A percentile compares a stretch with the other conserved stretches of the same genome.
Conservation (phyloP, 2,888 invertebrate species). For the Brachyptera putata region DNA sequence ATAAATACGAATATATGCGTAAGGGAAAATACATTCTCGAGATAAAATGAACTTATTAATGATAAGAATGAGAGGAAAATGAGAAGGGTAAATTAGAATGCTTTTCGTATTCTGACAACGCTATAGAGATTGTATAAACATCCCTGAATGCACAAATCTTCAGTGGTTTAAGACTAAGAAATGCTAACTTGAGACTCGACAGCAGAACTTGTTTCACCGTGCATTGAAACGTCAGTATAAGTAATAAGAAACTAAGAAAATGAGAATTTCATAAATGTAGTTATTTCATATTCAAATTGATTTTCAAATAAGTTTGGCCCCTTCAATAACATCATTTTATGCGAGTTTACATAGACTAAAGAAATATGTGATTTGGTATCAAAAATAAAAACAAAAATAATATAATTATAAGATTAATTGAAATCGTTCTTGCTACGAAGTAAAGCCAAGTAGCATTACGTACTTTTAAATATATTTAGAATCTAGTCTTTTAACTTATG, state of each 20-base stretch:
- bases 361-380: too few species aligned
- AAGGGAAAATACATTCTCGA: constrained; percentile 16
- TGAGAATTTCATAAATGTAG: too few species aligned
- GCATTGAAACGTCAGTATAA: too few species aligned
- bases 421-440: background rate
- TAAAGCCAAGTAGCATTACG: background rate
- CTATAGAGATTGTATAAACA: constrained; percentile 2
- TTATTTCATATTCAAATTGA: too few species aligned
- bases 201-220: too few species aligned
- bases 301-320: too few species aligned
- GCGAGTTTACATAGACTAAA: too few species aligned
- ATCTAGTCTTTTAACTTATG: constrained; percentile 17
- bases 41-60: constrained; percentile 14
- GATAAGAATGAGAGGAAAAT: constrained; percentile 20
- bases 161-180: too few species aligned
- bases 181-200: too few species aligned
- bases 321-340: too few species aligned
- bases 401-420: background rate
- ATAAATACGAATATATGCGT: constrained; percentile 22
- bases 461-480: background rate
- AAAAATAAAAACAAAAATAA: background rate
- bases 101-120: constrained; percentile 9
- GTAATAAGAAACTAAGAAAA: too few species aligned
- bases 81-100: constrained; percentile 9
- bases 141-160: background rate